A percentile compares a stretch with the other conserved stretches of the same genome.
These are phyloP conservation scores for Cryptocephalus moraei DNA, from an alignment of 2,888 invertebrate species.

Conservation along the genomic window DNA sequence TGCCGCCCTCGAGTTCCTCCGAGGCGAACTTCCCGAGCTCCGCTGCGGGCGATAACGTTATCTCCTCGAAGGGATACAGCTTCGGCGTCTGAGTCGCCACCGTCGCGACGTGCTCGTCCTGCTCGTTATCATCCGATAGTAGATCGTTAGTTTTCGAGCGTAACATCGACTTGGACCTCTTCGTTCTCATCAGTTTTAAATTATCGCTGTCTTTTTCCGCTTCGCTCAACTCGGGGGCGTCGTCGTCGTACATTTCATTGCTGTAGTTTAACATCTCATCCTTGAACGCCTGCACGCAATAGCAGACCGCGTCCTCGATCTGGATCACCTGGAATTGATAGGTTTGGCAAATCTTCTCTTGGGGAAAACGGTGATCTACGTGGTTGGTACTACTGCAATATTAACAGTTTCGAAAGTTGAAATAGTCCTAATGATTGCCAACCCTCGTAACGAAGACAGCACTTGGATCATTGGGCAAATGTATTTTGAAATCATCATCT, in stretches of 20 bases:
- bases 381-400: no score
- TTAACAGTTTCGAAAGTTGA: no score
- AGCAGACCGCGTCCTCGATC: constrained; percentile 43
- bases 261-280: constrained; percentile 34
- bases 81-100: constrained; percentile 54
- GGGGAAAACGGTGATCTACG: no score
- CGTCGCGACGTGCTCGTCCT: constrained; percentile 8
- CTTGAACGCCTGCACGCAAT: constrained; percentile 46
- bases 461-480: no score
- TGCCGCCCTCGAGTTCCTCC: constrained; percentile 44
- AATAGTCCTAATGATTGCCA: no score
- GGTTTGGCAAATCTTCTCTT: no score
- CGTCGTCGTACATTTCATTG: constrained; percentile 25
- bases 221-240: background rate
- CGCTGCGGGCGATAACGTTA: constrained; percentile 41
- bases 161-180: background rate
- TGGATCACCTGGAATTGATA: constrained; percentile 20
- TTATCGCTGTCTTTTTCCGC: constrained; percentile 1
- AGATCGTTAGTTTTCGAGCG: background rate
- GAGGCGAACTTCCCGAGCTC: constrained; percentile 47
- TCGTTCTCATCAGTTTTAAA: background rate
- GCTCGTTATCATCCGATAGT: background rate
- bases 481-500: no score
- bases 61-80: constrained; percentile 47
- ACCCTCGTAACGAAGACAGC: no score